phyloP scores from a whole-genome alignment of 2,888 invertebrate species.

The Cyclophora punctaria region DNA sequence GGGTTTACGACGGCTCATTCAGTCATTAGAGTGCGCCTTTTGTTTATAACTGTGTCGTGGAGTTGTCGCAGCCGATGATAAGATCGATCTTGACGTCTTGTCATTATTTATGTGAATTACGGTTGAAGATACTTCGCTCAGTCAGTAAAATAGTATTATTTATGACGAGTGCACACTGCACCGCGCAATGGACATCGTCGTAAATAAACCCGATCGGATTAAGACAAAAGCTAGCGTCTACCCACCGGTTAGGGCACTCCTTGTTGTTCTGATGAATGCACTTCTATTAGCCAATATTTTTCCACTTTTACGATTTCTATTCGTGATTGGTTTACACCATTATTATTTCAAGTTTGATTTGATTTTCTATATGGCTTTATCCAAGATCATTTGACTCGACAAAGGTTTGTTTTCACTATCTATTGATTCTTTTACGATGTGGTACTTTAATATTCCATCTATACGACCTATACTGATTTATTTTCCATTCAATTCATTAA shows the following conservation, averaged over 20 bases:
- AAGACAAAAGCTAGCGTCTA: conserved; percentile 66
- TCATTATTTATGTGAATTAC: conserved; percentile 73
- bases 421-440: too few species aligned
- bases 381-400: too few species aligned
- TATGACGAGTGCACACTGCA: conserved; percentile 53
- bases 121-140: conserved; percentile 50
- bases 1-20: conserved; percentile 69
- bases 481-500: neutral
- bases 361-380: conserved; percentile 7
- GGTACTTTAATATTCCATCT: too few species aligned
- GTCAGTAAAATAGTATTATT: conserved; percentile 63
- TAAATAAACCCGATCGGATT: conserved; percentile 67
- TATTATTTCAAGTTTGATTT: conserved; percentile 10
- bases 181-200: conserved; percentile 23
- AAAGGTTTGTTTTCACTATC: too few species aligned
- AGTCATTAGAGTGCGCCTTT: conserved; percentile 65
- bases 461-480: neutral
- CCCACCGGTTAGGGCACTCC: conserved; percentile 60
- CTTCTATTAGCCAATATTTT: conserved; percentile 55
- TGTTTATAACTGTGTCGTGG: conserved; percentile 65
- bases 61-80: conserved; percentile 54
- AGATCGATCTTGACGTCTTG: conserved; percentile 53
- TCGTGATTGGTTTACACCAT: conserved; percentile 38
- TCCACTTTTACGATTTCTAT: conserved; percentile 54
- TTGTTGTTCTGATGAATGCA: conserved; percentile 58